Evolutionary conservation across 1,140 invertebrate species (phyloP).

Genomic region (Hycleus phaleratus): DNA sequence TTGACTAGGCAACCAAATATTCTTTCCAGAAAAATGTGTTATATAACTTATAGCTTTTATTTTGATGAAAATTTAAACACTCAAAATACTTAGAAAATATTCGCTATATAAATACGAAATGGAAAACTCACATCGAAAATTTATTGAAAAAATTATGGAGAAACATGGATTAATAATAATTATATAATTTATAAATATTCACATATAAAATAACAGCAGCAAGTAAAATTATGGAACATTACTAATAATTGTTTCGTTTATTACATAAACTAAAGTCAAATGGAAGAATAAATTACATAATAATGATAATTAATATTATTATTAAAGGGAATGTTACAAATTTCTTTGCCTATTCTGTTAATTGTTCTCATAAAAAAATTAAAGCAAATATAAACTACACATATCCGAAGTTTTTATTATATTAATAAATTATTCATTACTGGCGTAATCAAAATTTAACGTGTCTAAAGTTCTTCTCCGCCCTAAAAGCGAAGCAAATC

Average conservation of each 20-base stretch:
- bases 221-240: slow-evolving; percentile 21
- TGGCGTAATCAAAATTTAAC: too few species aligned
- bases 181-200: slow-evolving; percentile 24
- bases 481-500: slow-evolving; percentile 9
- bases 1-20: too few species aligned
- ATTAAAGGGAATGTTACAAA: slow-evolving; percentile 23
- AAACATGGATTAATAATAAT: slow-evolving; percentile 16
- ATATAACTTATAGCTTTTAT: too few species aligned
- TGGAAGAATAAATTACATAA: slow-evolving; percentile 27
- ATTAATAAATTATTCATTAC: too few species aligned
- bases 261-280: slow-evolving; percentile 17
- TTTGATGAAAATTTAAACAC: too few species aligned
- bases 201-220: slow-evolving; percentile 29
- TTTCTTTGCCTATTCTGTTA: not conserved
- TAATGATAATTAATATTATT: slow-evolving; percentile 19
- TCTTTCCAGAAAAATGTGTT: too few species aligned
- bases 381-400: too few species aligned
- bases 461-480: not conserved
- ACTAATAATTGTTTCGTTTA: slow-evolving; percentile 16
- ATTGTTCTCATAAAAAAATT: too few species aligned
- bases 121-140: slow-evolving; percentile 17
- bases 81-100: too few species aligned
- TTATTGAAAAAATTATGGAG: slow-evolving; percentile 23
- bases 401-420: too few species aligned
- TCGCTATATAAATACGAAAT: too few species aligned